A percentile compares a stretch with the other conserved stretches of the same genome.
phyloP scores from a whole-genome alignment of 2,113 vertebrate species.

The Pseudorasbora parva region DNA sequence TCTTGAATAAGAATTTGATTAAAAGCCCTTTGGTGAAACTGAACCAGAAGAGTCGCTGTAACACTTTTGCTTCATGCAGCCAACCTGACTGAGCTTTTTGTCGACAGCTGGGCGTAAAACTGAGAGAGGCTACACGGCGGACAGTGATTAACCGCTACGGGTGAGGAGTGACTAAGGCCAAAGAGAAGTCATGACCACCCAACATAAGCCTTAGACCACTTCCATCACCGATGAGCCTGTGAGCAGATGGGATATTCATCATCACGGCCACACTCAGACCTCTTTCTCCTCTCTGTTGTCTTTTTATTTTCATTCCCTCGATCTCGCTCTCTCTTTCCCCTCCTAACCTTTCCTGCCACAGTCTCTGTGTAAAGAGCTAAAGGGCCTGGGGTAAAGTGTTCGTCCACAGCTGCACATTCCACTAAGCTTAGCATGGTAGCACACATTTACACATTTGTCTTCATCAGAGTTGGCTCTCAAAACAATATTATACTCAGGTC shows the following conservation, averaged over 20 bases:
- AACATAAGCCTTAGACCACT: slow-evolving; percentile 54
- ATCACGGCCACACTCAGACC: slow-evolving; percentile 55
- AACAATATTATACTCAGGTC: slow-evolving; percentile 52
- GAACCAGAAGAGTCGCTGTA: slow-evolving; percentile 3
- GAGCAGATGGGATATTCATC: slow-evolving; percentile 73
- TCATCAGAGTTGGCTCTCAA: slow-evolving; percentile 59
- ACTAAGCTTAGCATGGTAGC: slow-evolving; percentile 54
- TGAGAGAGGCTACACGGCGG: slow-evolving; percentile 4
- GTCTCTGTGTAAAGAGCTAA: slow-evolving; percentile 62
- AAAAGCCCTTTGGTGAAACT: slow-evolving; percentile 14
- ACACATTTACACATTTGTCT: slow-evolving; percentile 62
- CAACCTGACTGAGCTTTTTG: slow-evolving; percentile 43
- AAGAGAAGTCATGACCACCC: slow-evolving; percentile 52
- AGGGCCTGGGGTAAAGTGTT: slow-evolving; percentile 67
- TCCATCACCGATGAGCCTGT: slow-evolving; percentile 56
- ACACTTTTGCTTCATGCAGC: slow-evolving; percentile 15
- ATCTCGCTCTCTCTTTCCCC: slow-evolving; percentile 28
- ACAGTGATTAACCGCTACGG: slow-evolving; percentile 54
- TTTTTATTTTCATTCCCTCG: slow-evolving; percentile 47
- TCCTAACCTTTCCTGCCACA: slow-evolving; percentile 38
- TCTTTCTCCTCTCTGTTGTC: slow-evolving; percentile 52
- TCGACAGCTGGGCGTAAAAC: slow-evolving; percentile 4
- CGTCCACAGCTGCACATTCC: slow-evolving; percentile 71
- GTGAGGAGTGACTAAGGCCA: slow-evolving; percentile 55
- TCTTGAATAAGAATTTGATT: slow-evolving; percentile 22